These are phyloP conservation scores for Regulus satrapa DNA, from an alignment of 2,113 vertebrate genomes.

Conservation along the genomic window DNA sequence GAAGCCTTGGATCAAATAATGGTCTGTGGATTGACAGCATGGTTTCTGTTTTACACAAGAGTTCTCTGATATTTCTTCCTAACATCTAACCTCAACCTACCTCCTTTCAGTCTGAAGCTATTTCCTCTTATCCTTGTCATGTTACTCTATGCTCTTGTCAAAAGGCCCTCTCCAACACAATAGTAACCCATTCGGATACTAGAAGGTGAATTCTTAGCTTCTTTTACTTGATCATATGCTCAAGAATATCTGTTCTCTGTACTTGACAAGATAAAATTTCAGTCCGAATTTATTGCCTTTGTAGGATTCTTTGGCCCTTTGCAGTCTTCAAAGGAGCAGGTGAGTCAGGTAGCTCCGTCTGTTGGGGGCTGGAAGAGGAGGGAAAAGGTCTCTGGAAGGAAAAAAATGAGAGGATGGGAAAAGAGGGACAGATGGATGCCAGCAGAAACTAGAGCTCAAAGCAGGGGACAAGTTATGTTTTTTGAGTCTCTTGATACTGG, in stretches of 20 bases:
- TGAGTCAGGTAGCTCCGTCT: neutral
- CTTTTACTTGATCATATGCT: neutral
- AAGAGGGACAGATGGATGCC: neutral
- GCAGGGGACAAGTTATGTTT: neutral
- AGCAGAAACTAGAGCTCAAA: neutral
- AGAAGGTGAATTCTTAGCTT: neutral
- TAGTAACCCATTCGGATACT: neutral
- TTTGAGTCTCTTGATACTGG: neutral
- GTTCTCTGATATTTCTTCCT: neutral
- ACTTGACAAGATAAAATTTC: neutral
- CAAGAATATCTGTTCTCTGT: neutral
- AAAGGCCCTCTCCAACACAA: neutral
- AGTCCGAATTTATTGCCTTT: neutral
- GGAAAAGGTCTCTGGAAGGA: neutral
- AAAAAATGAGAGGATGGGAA: neutral
- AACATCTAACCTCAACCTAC: neutral
- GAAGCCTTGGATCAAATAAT: neutral
- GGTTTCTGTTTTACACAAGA: neutral
- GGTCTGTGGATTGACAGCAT: neutral
- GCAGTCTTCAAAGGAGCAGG: neutral
- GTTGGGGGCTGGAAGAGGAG: neutral
- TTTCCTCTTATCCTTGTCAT: neutral
- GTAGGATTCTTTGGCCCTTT: neutral
- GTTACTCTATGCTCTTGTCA: neutral
- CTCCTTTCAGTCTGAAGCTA: neutral